phyloP scores from a whole-genome alignment of 2,113 vertebrate species.

The Galemys pyrenaicus region DNA sequence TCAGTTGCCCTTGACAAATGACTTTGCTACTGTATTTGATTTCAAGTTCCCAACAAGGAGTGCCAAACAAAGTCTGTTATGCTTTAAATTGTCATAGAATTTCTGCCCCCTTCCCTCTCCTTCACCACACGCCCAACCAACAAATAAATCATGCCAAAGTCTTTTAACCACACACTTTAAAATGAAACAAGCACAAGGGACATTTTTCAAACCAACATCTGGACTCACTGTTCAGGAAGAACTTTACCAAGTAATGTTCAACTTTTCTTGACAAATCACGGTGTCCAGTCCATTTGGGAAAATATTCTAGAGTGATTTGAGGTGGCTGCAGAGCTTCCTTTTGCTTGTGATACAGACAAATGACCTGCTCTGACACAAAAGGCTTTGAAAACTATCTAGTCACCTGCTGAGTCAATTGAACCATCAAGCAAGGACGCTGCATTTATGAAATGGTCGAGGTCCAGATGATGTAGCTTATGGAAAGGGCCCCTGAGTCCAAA shows the following conservation, averaged over 20 bases:
- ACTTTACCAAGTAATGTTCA: slow-evolving; percentile 16
- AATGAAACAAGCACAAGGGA: slow-evolving; percentile 48
- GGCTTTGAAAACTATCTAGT: slow-evolving; percentile 13
- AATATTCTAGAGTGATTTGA: not conserved
- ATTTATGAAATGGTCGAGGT: not conserved
- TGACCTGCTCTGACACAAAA: not conserved
- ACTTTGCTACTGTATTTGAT: slow-evolving; percentile 82
- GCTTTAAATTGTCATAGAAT: slow-evolving; percentile 67
- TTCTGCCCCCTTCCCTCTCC: slow-evolving; percentile 61
- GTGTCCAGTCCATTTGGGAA: not conserved
- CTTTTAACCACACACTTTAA: slow-evolving; percentile 67
- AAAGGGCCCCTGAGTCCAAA: not conserved
- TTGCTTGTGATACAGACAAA: not conserved
- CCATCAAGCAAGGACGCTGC: not conserved
- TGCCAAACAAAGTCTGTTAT: slow-evolving; percentile 73
- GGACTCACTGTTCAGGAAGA: slow-evolving; percentile 54
- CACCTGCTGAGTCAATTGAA: not conserved
- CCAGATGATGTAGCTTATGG: not conserved
- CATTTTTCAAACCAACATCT: slow-evolving; percentile 65
- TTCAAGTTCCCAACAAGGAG: slow-evolving; percentile 76
- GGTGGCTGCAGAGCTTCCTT: not conserved
- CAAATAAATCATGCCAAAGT: slow-evolving; percentile 45
- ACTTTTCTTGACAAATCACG: slow-evolving; percentile 20
- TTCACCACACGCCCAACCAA: slow-evolving; percentile 20
- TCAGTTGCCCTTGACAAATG: slow-evolving; percentile 78